A percentile compares a stretch with the other conserved stretches of the same genome.
Conservation (phyloP, 1,140 invertebrate species). For the Trichomalopsis sarcophagae region DNA sequence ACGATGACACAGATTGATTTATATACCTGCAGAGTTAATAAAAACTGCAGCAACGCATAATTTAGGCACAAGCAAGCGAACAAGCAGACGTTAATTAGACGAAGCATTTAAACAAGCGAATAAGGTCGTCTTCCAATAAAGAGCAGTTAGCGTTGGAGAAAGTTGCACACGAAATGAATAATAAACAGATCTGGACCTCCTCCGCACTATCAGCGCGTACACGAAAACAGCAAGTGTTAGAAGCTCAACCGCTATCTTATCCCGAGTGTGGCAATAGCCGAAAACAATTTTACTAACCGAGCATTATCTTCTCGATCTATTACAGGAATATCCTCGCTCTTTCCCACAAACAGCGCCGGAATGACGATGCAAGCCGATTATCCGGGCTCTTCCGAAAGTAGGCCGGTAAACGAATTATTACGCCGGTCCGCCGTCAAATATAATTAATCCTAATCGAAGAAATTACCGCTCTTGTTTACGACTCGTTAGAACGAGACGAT, state of each 20-base stretch:
- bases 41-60: too few species aligned
- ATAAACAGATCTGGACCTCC: background rate
- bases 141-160: background rate
- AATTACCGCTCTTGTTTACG: conserved; percentile 39
- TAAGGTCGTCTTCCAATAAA: background rate
- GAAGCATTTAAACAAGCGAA: background rate
- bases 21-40: too few species aligned
- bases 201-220: background rate
- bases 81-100: background rate
- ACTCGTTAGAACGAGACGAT: background rate
- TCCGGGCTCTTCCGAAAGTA: background rate
- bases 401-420: conserved; percentile 59
- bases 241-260: too few species aligned
- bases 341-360: background rate
- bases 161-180: background rate
- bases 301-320: background rate
- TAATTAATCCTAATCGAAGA: conserved; percentile 59
- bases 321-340: background rate
- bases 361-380: too few species aligned
- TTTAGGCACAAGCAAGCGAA: too few species aligned
- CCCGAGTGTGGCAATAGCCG: too few species aligned
- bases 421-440: conserved; percentile 57
- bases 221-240: background rate
- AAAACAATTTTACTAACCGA: conserved; percentile 2
- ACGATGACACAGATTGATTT: too few species aligned